phyloP scores from a whole-genome alignment of 2,113 vertebrate genomes.

The Aix galericulata region DNA sequence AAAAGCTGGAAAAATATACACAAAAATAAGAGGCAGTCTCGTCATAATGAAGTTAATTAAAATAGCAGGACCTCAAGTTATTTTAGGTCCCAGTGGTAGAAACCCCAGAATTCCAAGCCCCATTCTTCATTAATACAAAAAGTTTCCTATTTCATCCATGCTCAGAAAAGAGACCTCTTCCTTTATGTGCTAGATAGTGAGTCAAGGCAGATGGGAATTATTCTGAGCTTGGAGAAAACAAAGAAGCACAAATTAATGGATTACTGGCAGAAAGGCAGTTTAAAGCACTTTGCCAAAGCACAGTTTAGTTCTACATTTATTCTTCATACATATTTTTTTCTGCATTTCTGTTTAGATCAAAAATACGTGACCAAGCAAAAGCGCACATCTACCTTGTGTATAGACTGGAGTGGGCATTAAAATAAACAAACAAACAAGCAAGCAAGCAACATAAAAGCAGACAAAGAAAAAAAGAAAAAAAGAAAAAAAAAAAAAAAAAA shows the following conservation, averaged over 20 bases:
- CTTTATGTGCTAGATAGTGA: constrained; percentile 54
- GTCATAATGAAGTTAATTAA: constrained; percentile 69
- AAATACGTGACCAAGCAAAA: constrained; percentile 24
- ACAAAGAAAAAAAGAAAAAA: not conserved
- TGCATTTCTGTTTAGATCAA: constrained; percentile 20
- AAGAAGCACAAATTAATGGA: constrained; percentile 68
- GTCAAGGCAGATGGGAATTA: constrained; percentile 69
- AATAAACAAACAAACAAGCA: not conserved
- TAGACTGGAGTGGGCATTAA: not conserved
- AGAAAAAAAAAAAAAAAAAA: not conserved
- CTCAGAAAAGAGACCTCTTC: constrained; percentile 43
- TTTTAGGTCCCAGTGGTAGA: constrained; percentile 56
- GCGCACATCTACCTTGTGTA: not conserved
- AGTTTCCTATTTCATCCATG: not conserved
- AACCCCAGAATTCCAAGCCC: constrained; percentile 37
- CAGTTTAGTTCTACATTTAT: constrained; percentile 59
- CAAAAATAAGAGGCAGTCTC: not conserved
- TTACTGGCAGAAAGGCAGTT: constrained; percentile 60
- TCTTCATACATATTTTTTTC: constrained; percentile 28
- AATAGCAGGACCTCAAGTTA: constrained; percentile 60
- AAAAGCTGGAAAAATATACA: constrained; percentile 47
- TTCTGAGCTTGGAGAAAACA: constrained; percentile 70
- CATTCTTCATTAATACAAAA: constrained; percentile 27
- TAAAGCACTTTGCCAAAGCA: constrained; percentile 50
- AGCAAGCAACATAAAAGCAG: not conserved